Conservation (phyloP, 2,797 vertebrate species). For the Characodon lateralis region DNA sequence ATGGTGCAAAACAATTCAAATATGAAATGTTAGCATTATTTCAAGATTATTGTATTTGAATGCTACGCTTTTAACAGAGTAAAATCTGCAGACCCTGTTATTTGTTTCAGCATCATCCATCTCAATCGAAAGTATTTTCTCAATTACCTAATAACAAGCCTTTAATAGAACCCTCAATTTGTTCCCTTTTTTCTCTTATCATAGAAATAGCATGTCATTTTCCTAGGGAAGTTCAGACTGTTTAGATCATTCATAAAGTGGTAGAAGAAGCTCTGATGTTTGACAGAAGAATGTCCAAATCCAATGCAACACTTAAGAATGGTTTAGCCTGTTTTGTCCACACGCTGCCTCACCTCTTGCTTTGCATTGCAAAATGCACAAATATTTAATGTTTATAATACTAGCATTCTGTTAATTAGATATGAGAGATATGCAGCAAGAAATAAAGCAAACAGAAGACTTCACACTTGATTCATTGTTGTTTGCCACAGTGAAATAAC, state of each 20-base stretch:
- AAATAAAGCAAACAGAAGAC: background rate
- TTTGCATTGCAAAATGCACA: slow-evolving; percentile 47
- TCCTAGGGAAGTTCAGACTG: slow-evolving; percentile 25
- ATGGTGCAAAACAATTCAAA: background rate
- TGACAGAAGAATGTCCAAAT: slow-evolving; percentile 68
- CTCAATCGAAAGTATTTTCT: slow-evolving; percentile 11
- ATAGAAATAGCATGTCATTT: slow-evolving; percentile 30
- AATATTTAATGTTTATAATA: background rate
- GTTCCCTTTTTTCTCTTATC: slow-evolving; percentile 19
- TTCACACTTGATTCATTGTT: background rate
- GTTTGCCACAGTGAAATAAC: slow-evolving; percentile 15
- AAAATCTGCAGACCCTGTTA: slow-evolving; percentile 21
- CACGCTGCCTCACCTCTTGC: slow-evolving; percentile 76
- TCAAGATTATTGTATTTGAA: slow-evolving; percentile 12
- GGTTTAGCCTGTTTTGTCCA: slow-evolving; percentile 82
- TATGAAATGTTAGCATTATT: slow-evolving; percentile 11
- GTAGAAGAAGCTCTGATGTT: slow-evolving; percentile 56
- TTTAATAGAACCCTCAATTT: slow-evolving; percentile 13
- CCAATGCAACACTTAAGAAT: slow-evolving; percentile 67
- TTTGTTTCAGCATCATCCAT: slow-evolving; percentile 25
- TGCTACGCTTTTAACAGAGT: background rate
- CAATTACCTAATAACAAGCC: slow-evolving; percentile 3
- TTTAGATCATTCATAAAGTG: slow-evolving; percentile 41
- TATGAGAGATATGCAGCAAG: background rate
- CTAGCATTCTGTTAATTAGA: slow-evolving; percentile 31